phyloP scores from a whole-genome alignment of 2,797 vertebrate genomes.

The Aulostomus chinensis region DNA sequence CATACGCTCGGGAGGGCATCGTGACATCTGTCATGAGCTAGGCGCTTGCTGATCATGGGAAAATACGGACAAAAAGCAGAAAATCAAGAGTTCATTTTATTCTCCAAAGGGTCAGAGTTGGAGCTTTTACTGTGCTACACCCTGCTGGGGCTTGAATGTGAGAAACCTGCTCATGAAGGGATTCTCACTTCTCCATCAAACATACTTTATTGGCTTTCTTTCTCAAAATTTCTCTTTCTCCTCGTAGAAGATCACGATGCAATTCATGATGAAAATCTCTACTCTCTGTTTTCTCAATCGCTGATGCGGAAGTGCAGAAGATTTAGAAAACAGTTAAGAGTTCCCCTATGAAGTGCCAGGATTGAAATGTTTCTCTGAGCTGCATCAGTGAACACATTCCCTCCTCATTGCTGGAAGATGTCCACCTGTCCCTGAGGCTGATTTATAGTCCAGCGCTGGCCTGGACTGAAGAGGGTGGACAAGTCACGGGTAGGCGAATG shows the following conservation, averaged over 20 bases:
- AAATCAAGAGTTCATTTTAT: constrained; percentile 45
- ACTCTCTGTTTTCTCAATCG: constrained; percentile 26
- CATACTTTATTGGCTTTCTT: constrained; percentile 24
- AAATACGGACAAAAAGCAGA: constrained; percentile 24
- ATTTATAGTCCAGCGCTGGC: constrained; percentile 55
- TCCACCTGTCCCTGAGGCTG: constrained; percentile 67
- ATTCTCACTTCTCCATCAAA: constrained; percentile 37
- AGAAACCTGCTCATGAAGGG: constrained; percentile 4
- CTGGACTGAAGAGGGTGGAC: constrained; percentile 36
- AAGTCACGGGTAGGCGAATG: constrained; percentile 1
- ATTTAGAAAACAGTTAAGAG: constrained; percentile 1
- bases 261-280: constrained; percentile 12
- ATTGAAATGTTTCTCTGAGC: constrained; percentile 40
- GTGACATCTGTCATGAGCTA: constrained; percentile 43
- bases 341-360: constrained; percentile 24
- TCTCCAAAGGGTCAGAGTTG: constrained; percentile 23
- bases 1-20: constrained; percentile 21
- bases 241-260: constrained; percentile 25
- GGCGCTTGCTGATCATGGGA: constrained; percentile 6
- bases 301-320: constrained; percentile 11
- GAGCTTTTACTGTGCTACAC: constrained; percentile 46
- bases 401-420: constrained; percentile 67
- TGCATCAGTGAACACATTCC: constrained; percentile 56
- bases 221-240: constrained; percentile 20
- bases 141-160: constrained; percentile 41